Evolutionary conservation across 1,140 invertebrate species (phyloP).

Genomic region (Manduca sexta): DNA sequence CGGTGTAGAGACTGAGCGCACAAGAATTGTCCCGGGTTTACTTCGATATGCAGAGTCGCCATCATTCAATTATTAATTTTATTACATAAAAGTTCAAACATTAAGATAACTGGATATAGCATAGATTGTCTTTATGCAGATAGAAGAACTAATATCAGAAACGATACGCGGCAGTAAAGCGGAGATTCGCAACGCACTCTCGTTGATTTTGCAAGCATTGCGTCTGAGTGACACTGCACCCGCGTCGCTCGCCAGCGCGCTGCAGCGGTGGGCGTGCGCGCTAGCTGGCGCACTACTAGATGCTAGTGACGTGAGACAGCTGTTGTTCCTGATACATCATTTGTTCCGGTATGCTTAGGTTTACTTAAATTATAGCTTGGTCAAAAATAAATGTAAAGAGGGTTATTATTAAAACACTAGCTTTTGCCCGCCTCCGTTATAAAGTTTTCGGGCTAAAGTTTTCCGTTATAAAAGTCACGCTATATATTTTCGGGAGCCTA

Average conservation of each 20-base stretch:
- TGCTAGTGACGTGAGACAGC: slow-evolving; percentile 30
- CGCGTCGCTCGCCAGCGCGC: slow-evolving; percentile 22
- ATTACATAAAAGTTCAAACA: too few relatives aligned
- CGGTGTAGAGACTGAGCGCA: too few relatives aligned
- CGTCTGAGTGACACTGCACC: slow-evolving; percentile 35
- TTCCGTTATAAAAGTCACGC: too few relatives aligned
- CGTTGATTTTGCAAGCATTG: slow-evolving; percentile 41
- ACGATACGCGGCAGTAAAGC: slow-evolving; percentile 30
- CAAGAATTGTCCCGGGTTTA: too few relatives aligned
- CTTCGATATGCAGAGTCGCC: too few relatives aligned
- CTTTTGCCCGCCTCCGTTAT: too few relatives aligned
- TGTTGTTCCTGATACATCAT: slow-evolving; percentile 53
- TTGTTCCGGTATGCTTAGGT: slow-evolving; percentile 36
- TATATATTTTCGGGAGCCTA: too few relatives aligned
- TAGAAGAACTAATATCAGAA: slow-evolving; percentile 52
- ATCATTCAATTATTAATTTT: too few relatives aligned
- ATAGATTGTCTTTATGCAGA: slow-evolving; percentile 27
- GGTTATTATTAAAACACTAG: too few relatives aligned
- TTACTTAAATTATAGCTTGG: not conserved
- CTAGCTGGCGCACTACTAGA: slow-evolving; percentile 34
- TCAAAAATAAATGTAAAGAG: not conserved
- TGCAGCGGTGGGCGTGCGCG: slow-evolving; percentile 46
- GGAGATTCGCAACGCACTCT: slow-evolving; percentile 44
- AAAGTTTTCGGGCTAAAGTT: too few relatives aligned
- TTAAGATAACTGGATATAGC: not conserved